Percentiles rank a stretch among this genome's conserved stretches.
Conservation (phyloP, 2,113 vertebrate genomes). For the Pelecanus crispus region DNA sequence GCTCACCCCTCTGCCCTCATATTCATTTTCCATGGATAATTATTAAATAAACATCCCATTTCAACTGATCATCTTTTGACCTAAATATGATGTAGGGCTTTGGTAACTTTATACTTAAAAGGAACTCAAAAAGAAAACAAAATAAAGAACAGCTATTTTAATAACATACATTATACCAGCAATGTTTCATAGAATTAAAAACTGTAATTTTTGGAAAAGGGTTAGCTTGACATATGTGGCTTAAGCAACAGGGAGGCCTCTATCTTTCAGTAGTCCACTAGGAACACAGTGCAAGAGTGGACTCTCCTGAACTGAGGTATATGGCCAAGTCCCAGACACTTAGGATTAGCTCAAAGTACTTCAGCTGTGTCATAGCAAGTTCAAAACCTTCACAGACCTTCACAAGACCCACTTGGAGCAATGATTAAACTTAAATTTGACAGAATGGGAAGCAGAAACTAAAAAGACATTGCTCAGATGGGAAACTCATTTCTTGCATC, state of each 20-base stretch:
- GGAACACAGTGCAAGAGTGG: background rate
- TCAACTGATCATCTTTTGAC: slow-evolving; percentile 1
- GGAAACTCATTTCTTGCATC: slow-evolving; percentile 7
- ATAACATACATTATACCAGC: background rate
- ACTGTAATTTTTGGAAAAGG: background rate
- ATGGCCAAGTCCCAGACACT: background rate
- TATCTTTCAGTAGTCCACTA: background rate
- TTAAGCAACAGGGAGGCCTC: background rate
- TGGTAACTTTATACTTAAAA: slow-evolving; percentile 29
- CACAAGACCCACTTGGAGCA: background rate
- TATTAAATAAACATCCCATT: slow-evolving; percentile 29
- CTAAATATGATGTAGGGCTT: background rate
- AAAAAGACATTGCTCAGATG: background rate
- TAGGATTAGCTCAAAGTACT: slow-evolving; percentile 1
- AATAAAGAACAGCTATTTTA: slow-evolving; percentile 19
- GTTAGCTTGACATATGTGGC: background rate
- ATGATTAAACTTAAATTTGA: background rate
- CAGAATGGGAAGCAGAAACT: background rate
- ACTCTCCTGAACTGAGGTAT: background rate
- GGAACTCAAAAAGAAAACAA: slow-evolving; percentile 6
- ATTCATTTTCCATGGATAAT: slow-evolving; percentile 42
- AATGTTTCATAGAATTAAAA: slow-evolving; percentile 2
- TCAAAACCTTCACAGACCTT: background rate
- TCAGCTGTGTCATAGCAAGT: background rate
- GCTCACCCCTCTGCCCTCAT: background rate